These are phyloP conservation scores for Phymatocera aterrima DNA, from an alignment of 2,888 invertebrate genomes.

Conservation along the genomic window DNA sequence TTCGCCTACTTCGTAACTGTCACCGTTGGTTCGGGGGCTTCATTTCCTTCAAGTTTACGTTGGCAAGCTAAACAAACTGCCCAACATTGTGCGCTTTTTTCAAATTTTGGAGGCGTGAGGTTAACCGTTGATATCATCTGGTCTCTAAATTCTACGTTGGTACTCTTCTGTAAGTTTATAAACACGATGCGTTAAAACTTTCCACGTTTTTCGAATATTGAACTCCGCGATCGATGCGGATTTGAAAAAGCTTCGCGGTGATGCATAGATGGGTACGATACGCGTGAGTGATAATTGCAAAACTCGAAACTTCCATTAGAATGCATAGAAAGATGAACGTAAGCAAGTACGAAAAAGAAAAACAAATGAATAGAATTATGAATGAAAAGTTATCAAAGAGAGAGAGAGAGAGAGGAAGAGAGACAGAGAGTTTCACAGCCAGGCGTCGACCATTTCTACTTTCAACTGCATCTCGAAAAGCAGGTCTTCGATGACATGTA, in stretches of 20 bases:
- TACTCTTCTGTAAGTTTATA: not conserved
- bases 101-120: constrained; percentile 44
- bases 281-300: not conserved
- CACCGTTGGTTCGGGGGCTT: constrained; percentile 55
- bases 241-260: not conserved
- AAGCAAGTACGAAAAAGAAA: not conserved
- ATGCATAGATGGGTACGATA: too few relatives aligned
- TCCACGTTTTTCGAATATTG: not conserved
- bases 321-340: too few relatives aligned
- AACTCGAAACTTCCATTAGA: not conserved
- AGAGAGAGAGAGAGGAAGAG: too few relatives aligned
- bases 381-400: too few relatives aligned
- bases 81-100: constrained; percentile 56
- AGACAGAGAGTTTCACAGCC: too few relatives aligned
- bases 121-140: constrained; percentile 53
- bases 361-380: too few relatives aligned
- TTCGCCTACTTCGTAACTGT: constrained; percentile 63
- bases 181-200: not conserved
- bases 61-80: constrained; percentile 61
- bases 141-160: constrained; percentile 9
- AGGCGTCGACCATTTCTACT: too few relatives aligned
- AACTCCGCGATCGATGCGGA: not conserved
- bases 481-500: too few relatives aligned
- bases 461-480: too few relatives aligned
- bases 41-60: constrained; percentile 55